Base-by-base conservation (phyloP, 2,888 invertebrate genomes). In the Tyria jacobaeae region DNA sequence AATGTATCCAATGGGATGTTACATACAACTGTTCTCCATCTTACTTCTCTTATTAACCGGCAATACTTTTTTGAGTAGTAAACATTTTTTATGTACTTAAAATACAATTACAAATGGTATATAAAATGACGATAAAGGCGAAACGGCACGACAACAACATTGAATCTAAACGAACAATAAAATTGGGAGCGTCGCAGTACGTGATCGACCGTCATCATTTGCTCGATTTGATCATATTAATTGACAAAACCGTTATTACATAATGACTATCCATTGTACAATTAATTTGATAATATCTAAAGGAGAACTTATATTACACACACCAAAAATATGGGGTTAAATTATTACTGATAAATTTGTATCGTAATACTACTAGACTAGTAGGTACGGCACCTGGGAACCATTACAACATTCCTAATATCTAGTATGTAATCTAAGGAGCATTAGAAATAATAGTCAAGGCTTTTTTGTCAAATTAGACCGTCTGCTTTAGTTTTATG, bases 271-370 rank as follows among this genome's bases (percentile, higher is more conserved):
- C 89, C 85, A 92, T 91, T 92, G 90, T 91, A 81, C 78, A 83
- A 87, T 89, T 92, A 91, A 92, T 91, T 92, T 86, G 90, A 88
- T 89, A 78, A 90, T 87, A 85, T 91, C 89, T 87, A 83, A 87
- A 90, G 83, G 58, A 73, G 84, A 80, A 83, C 82, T 82, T 83
- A 79, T 68, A 79, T 80, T 73, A 79, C 73, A 78, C 81, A 79
- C 6, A 74, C 74, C 73, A 85, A 39, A 58, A 88, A 87, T 86
- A 84, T 66, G 21, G 21, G 31, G 72, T 73, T n/a, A 75, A 57
- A 39, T n/a, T 27, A 67, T 56, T 66, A 68, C n/a, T n/a, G n/a
- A 63, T 57, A 37, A 50, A 62, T 17, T 41, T 50, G 61, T 55
- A 62, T 62, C 49, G 66, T 52, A 66, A 62, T 54, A 67, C 31